These are phyloP conservation scores for Lysandra coridon DNA, from an alignment of 2,888 invertebrate species.

Conservation along the genomic window DNA sequence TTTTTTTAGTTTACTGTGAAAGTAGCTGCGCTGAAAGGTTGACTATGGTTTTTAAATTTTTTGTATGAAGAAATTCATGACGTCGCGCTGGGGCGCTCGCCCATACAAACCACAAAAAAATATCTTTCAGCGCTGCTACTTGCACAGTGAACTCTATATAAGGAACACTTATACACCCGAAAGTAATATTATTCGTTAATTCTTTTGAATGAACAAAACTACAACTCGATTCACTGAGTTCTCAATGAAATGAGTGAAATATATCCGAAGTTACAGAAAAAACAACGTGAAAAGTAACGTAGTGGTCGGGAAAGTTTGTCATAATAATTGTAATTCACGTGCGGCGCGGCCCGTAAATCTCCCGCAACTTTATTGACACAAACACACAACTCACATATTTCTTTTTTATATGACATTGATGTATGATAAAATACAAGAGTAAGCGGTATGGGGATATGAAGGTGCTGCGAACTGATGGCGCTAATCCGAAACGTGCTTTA, in stretches of 20 bases:
- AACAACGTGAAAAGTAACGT: background rate
- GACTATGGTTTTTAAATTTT: too few species aligned
- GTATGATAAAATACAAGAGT: background rate
- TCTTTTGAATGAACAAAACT: background rate
- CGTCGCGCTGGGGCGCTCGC: too few species aligned
- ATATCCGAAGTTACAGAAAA: background rate
- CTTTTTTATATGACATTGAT: conserved; percentile 30
- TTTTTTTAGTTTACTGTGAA: too few species aligned
- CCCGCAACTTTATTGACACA: conserved; percentile 25
- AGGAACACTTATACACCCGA: too few species aligned
- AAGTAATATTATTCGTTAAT: too few species aligned
- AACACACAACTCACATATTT: conserved; percentile 30
- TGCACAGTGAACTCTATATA: too few species aligned
- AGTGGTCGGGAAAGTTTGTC: conserved; percentile 8
- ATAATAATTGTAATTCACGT: conserved; percentile 30
- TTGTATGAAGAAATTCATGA: too few species aligned
- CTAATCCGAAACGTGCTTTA: too few species aligned
- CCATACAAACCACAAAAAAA: too few species aligned
- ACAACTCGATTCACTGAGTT: background rate
- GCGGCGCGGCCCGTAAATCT: conserved; percentile 25
- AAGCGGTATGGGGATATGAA: background rate
- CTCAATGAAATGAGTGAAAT: background rate
- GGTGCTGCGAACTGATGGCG: too few species aligned
- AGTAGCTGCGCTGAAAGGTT: too few species aligned
- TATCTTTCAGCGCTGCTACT: too few species aligned